Percentiles rank a stretch among this genome's conserved stretches.
These are phyloP conservation scores for Xylota segnis DNA, from an alignment of 2,888 invertebrate genomes.

Conservation along the genomic window DNA sequence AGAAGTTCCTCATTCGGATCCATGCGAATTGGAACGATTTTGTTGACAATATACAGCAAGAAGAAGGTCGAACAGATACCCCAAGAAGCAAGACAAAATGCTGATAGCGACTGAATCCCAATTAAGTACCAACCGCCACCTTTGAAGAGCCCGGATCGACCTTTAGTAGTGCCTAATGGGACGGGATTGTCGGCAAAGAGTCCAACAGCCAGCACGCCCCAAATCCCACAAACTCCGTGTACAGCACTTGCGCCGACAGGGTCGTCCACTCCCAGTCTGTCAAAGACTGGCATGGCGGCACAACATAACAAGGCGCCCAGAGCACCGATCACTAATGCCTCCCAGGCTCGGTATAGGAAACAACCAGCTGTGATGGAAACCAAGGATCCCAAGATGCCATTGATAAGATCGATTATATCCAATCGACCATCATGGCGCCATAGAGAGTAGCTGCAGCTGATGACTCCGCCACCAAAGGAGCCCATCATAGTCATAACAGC, in stretches of 20 bases:
- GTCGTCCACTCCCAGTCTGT: slow-evolving; percentile 90
- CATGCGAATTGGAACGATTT: slow-evolving; percentile 93
- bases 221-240: slow-evolving; percentile 91
- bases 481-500: slow-evolving; percentile 96
- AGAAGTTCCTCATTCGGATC: slow-evolving; percentile 93
- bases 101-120: slow-evolving; percentile 92
- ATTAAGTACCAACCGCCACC: slow-evolving; percentile 95
- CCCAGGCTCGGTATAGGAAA: slow-evolving; percentile 94
- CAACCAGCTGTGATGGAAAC: slow-evolving; percentile 96
- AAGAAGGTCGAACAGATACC: slow-evolving; percentile 89
- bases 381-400: slow-evolving; percentile 93
- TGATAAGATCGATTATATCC: slow-evolving; percentile 94
- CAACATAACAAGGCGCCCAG: slow-evolving; percentile 92
- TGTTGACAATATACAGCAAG: slow-evolving; percentile 92
- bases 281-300: slow-evolving; percentile 90
- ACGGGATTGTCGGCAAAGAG: slow-evolving; percentile 94
- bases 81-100: slow-evolving; percentile 90
- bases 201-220: slow-evolving; percentile 92
- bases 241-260: slow-evolving; percentile 96
- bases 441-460: slow-evolving; percentile 87
- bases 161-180: slow-evolving; percentile 92
- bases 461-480: slow-evolving; percentile 94
- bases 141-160: slow-evolving; percentile 90
- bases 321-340: slow-evolving; percentile 92
- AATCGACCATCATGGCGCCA: slow-evolving; percentile 89